phyloP scores from a whole-genome alignment of 1,140 invertebrate genomes.

The Caenorhabditis inopinata region DNA sequence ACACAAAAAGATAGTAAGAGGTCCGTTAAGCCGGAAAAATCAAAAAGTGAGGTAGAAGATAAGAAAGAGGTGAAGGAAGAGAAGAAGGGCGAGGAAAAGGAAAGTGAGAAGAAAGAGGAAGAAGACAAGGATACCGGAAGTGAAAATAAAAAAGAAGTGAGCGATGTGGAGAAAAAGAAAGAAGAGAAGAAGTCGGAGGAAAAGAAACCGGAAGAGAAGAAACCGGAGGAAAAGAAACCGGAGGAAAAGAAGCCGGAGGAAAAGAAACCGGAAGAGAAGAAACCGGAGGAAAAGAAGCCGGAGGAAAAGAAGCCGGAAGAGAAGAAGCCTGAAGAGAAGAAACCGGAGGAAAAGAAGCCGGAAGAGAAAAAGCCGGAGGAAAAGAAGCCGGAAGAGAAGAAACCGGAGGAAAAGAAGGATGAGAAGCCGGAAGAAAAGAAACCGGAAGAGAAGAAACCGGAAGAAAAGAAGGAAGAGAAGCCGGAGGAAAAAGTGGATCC shows the following conservation, averaged over 20 bases:
- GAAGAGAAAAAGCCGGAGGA: not conserved
- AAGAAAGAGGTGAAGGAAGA: not conserved
- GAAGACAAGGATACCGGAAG: too few species aligned
- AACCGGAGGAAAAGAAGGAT: not conserved
- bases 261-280: not conserved
- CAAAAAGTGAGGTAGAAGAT: not conserved
- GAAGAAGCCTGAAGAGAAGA: not conserved
- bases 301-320: not conserved
- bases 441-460: not conserved
- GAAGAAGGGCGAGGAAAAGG: not conserved
- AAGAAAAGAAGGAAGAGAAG: not conserved
- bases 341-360: not conserved
- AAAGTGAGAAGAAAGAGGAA: not conserved
- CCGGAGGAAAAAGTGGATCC: not conserved
- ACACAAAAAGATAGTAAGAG: not conserved
- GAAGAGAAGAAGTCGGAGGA: not conserved
- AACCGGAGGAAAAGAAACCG: not conserved
- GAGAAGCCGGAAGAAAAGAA: not conserved
- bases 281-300: not conserved
- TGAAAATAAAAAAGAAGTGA: not conserved
- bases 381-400: not conserved
- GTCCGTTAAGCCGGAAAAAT: not conserved
- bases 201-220: too few species aligned
- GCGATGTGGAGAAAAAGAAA: not conserved
- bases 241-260: not conserved